Evolutionary conservation across 2,113 vertebrate genomes (phyloP).

Genomic region (Amphiprion ocellaris): DNA sequence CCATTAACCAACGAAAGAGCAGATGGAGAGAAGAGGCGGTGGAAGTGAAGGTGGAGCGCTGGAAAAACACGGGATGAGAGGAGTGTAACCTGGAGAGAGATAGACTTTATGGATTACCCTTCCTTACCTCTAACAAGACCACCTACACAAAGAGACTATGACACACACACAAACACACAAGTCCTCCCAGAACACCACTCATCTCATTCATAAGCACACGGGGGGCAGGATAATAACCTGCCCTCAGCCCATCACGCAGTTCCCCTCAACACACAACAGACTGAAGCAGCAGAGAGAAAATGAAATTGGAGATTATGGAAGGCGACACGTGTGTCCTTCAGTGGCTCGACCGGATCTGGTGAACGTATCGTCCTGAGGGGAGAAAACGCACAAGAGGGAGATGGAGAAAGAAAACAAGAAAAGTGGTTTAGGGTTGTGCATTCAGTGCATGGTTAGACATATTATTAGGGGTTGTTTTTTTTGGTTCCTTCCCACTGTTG

Average conservation of each 20-base stretch:
- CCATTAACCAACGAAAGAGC: slow-evolving; percentile 13
- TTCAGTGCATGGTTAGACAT: no score
- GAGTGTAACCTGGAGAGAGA: slow-evolving; percentile 29
- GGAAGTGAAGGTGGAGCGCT: not conserved
- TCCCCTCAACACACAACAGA: slow-evolving; percentile 23
- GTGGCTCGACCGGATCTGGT: not conserved
- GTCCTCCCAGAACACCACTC: slow-evolving; percentile 26
- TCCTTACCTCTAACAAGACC: slow-evolving; percentile 29
- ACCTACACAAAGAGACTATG: slow-evolving; percentile 12
- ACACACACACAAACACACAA: slow-evolving; percentile 4
- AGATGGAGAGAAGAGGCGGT: not conserved
- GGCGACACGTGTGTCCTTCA: slow-evolving; percentile 34
- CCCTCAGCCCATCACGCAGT: not conserved
- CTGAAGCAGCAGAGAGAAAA: slow-evolving; percentile 41
- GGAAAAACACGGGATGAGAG: slow-evolving; percentile 13
- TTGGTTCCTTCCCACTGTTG: no score
- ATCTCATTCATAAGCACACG: slow-evolving; percentile 20
- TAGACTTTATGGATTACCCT: slow-evolving; percentile 56
- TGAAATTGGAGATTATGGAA: slow-evolving; percentile 39
- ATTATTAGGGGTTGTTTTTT: no score
- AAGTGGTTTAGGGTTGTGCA: no score
- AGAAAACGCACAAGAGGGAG: no score
- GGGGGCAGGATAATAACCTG: slow-evolving; percentile 38
- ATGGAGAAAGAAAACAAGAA: no score
- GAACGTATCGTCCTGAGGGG: not conserved